A percentile compares a stretch with the other conserved stretches of the same genome.
phyloP scores from a whole-genome alignment of 2,797 vertebrate genomes.

The Pangasius krempfi region DNA sequence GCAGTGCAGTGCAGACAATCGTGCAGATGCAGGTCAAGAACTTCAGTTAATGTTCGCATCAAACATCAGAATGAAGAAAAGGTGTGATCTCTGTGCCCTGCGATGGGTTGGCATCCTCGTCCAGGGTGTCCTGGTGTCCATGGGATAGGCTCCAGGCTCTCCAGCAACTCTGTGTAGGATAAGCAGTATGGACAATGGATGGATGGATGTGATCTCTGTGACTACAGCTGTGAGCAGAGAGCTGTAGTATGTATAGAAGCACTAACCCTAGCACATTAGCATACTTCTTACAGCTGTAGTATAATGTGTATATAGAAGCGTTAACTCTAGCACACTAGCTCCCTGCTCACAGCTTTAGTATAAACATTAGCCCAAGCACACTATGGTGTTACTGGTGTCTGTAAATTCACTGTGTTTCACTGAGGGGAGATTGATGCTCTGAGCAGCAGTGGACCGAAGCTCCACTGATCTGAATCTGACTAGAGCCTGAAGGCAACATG shows the following conservation, averaged over 20 bases:
- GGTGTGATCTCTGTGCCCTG: too few relatives aligned
- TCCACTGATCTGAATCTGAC: slow-evolving; percentile 29
- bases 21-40: too few relatives aligned
- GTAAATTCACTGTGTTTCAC: background rate
- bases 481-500: slow-evolving; percentile 28
- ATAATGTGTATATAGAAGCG: background rate
- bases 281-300: background rate
- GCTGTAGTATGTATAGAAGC: background rate
- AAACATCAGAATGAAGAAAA: too few relatives aligned
- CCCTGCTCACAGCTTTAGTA: background rate
- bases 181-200: too few relatives aligned
- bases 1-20: too few relatives aligned
- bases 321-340: background rate
- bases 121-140: too few relatives aligned
- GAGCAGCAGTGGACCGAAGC: slow-evolving; percentile 16
- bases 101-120: too few relatives aligned
- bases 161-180: too few relatives aligned
- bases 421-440: slow-evolving; percentile 17
- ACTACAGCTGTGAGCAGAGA: background rate
- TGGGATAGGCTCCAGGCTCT: too few relatives aligned
- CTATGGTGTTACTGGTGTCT: background rate
- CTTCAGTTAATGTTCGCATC: too few relatives aligned
- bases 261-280: background rate
- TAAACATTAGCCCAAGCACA: background rate
- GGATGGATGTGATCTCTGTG: too few relatives aligned